Percentiles rank a stretch among this genome's conserved stretches.
Conservation (phyloP, 2,113 vertebrate species). For the Vulpes ferrilata region DNA sequence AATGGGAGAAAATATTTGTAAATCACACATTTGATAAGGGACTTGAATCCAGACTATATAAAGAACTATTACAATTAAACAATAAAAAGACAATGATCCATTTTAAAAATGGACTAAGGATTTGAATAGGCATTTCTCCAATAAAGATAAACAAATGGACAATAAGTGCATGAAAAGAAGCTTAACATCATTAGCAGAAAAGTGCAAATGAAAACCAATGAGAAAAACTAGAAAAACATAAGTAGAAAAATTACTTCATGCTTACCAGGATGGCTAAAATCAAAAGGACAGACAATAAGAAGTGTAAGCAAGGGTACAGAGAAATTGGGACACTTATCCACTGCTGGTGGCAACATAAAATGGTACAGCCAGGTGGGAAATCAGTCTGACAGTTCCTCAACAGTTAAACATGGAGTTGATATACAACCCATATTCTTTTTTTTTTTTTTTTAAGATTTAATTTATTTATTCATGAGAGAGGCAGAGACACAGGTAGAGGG, state of each 20-base stretch:
- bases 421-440: background rate
- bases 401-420: background rate
- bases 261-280: background rate
- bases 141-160: background rate
- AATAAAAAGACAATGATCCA: background rate
- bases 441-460: no score
- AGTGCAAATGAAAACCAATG: background rate
- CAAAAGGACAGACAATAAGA: background rate
- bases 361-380: background rate
- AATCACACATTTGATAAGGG: constrained; percentile 20
- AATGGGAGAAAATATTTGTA: background rate
- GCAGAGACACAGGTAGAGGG: no score
- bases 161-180: background rate
- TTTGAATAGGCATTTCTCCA: background rate
- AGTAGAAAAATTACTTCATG: background rate
- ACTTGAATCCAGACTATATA: background rate
- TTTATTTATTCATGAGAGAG: no score
- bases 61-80: background rate
- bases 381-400: background rate
- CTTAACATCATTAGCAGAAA: background rate
- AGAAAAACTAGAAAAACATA: background rate
- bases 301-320: background rate
- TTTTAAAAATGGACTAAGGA: constrained; percentile 18
- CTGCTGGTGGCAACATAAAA: background rate
- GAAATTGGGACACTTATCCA: background rate